A percentile compares a stretch with the other conserved stretches of the same genome.
Conservation (phyloP, 2,113 vertebrate species). For the Misgurnus anguillicaudatus region DNA sequence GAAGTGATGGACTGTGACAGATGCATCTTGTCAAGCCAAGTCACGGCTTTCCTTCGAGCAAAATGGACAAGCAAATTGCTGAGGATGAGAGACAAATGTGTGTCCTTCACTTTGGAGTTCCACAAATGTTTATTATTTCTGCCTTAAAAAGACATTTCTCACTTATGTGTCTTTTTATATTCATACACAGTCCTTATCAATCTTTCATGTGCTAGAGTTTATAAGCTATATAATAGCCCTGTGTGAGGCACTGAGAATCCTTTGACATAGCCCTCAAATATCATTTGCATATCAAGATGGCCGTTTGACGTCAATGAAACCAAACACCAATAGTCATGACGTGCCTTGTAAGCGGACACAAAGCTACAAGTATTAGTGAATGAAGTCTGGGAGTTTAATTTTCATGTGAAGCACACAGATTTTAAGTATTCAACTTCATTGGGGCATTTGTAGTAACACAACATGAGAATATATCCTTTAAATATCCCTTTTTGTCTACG, state of each 20-base stretch:
- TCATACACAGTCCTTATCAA: not conserved
- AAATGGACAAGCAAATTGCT: constrained; percentile 21
- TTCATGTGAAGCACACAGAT: no score
- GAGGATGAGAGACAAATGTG: not conserved
- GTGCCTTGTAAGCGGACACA: not conserved
- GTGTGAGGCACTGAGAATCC: not conserved
- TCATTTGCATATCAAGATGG: not conserved
- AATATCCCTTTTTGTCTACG: no score
- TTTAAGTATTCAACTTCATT: no score
- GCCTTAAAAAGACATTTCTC: not conserved
- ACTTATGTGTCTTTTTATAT: not conserved
- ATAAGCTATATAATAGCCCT: not conserved
- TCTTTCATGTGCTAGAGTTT: no score
- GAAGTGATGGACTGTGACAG: constrained; percentile 38
- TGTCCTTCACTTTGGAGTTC: not conserved
- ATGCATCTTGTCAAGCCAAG: constrained; percentile 34
- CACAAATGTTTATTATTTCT: not conserved
- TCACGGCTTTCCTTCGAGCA: constrained; percentile 21
- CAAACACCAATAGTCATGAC: not conserved
- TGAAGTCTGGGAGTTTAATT: no score
- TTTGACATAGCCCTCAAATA: not conserved
- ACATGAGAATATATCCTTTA: no score
- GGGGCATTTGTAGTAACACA: no score
- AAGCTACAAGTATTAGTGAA: not conserved
- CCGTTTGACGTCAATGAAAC: not conserved